These are phyloP conservation scores for Panopea generosa DNA, from an alignment of 2,888 invertebrate genomes.

Conservation along the genomic window DNA sequence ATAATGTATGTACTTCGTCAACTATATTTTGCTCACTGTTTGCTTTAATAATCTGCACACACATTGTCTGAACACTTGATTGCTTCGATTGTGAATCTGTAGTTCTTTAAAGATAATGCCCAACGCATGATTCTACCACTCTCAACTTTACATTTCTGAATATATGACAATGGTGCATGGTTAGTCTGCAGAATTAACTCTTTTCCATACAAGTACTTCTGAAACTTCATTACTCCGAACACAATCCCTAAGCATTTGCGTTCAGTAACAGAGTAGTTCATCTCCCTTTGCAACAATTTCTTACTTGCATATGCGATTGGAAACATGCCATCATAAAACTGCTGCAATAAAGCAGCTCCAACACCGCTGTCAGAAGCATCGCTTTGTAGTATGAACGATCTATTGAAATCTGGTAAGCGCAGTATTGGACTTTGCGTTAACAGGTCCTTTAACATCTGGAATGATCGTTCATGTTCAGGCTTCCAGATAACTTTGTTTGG, in stretches of 20 bases:
- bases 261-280: conserved; percentile 63
- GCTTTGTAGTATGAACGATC: not conserved
- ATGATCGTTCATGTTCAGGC: not conserved
- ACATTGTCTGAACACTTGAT: conserved; percentile 7
- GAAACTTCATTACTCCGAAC: conserved; percentile 42
- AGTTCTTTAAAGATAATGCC: conserved; percentile 5
- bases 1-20: not conserved
- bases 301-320: conserved; percentile 70
- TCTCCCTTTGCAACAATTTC: conserved; percentile 61
- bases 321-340: conserved; percentile 26
- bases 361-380: conserved; percentile 71
- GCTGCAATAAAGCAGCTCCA: conserved; percentile 70
- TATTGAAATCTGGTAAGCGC: not conserved
- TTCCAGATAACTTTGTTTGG: not conserved
- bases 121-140: conserved; percentile 8
- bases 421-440: not conserved
- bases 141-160: conserved; percentile 7
- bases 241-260: conserved; percentile 67
- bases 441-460: not conserved
- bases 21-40: not conserved
- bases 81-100: not conserved
- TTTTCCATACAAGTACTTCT: conserved; percentile 38
- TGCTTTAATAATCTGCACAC: conserved; percentile 1
- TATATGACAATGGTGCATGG: conserved; percentile 18
- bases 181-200: conserved; percentile 13